Base-by-base conservation (phyloP, 2,113 vertebrate species). In the Stercorarius parasiticus region DNA sequence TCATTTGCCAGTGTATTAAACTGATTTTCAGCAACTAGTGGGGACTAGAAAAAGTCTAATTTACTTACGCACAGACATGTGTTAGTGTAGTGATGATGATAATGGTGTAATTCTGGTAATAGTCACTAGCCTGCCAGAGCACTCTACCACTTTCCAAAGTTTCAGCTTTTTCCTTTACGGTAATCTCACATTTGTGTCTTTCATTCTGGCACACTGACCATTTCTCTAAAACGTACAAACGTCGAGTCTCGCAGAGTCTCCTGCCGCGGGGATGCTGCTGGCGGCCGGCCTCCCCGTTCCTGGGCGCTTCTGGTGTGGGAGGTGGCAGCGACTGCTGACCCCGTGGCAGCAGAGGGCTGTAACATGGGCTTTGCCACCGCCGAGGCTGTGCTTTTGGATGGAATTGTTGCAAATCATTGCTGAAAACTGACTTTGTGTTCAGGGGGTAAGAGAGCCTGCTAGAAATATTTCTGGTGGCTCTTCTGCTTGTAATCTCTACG, bases 361-460 rank as follows among this genome's bases (percentile, higher is more conserved):
- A 21, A 18, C 43, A 2, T 4, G 2, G 32, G 38, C 52, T 81
- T 10, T 12, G 5, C 59, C 5, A 2, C 0, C 0, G 45, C 53
- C 17, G 32, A 11, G 59, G 69, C 40, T 1, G 0, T 3, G n/a
- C 19, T 47, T 52, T 38, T 29, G 23, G 18, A 18, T 13, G 34
- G 25, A 40, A 16, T 40, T 36, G 21, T 11, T 40, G 43, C 32
- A 56, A 2, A 15, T 43, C 5, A 0, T 14, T 15, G 52, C 29
- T 81, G 86, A 59, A 83, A 77, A 10, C 30, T 16, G 43, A 19
- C 52, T 47, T 17, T 11, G 11, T 23, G 21, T 62, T 71, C 11
- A 7, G 36, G 10, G 58, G 26, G 30, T 26, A 56, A 52, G 47
- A 53, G 27, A 79, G 21, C n/a, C 65, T 2, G 1, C 56, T 52